These are phyloP conservation scores for Paradisaea rubra DNA, from an alignment of 2,113 vertebrate species.

Conservation along the genomic window DNA sequence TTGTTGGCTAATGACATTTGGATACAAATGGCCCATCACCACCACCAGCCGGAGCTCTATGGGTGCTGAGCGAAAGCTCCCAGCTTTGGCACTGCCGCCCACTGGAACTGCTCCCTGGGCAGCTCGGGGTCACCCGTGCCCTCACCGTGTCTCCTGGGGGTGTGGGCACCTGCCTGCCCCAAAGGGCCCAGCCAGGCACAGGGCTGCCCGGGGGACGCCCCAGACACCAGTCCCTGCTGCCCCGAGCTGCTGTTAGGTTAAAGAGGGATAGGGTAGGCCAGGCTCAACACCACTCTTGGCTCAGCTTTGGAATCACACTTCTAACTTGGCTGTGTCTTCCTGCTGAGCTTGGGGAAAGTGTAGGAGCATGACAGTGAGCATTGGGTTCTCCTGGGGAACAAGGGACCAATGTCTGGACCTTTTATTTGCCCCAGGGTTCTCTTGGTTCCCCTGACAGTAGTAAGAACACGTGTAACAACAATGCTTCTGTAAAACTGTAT, in stretches of 20 bases:
- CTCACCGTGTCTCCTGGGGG: fast-evolving
- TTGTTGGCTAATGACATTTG: neutral
- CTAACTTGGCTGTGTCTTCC: neutral
- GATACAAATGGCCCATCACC: fast-evolving
- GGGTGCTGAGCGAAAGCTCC: neutral
- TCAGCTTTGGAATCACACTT: neutral
- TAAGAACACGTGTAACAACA: neutral
- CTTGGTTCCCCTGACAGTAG: neutral
- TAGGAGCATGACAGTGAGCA: fast-evolving
- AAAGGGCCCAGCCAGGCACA: neutral
- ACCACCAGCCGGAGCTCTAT: fast-evolving
- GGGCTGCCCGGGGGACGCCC: no score
- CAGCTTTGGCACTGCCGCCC: fast-evolving
- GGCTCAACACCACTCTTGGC: neutral
- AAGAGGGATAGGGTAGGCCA: no score
- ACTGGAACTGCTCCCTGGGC: neutral
- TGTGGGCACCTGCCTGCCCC: neutral
- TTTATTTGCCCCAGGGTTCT: neutral
- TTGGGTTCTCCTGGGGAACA: neutral
- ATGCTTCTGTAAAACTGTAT: neutral
- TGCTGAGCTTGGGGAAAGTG: neutral
- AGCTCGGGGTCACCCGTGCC: no score
- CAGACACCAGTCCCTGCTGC: neutral
- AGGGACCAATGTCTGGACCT: fast-evolving
- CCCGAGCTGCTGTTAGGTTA: neutral